These are phyloP conservation scores for Sebastiscus tertius DNA, from an alignment of 2,797 vertebrate genomes.

Conservation along the genomic window DNA sequence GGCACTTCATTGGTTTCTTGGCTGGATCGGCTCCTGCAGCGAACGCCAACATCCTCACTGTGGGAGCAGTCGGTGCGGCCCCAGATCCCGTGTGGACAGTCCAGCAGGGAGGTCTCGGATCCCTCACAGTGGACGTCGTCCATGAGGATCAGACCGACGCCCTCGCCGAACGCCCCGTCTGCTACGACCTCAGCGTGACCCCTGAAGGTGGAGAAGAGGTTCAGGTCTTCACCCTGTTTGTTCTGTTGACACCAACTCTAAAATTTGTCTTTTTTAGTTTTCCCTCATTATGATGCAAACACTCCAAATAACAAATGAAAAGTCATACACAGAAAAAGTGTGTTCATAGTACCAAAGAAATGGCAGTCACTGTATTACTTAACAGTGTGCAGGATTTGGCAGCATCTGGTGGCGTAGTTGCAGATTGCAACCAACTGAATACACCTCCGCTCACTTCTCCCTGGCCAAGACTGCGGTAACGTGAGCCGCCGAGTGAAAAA, in stretches of 20 bases:
- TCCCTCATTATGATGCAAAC: background rate
- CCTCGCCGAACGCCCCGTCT: slow-evolving; percentile 84
- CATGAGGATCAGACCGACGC: slow-evolving; percentile 89
- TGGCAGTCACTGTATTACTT: too few species aligned
- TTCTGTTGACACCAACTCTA: background rate
- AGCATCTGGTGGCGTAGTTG: too few species aligned
- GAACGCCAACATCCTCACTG: slow-evolving; percentile 90
- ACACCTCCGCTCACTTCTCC: too few species aligned
- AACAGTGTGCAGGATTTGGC: too few species aligned
- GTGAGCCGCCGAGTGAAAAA: too few species aligned
- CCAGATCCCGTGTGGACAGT: slow-evolving; percentile 90
- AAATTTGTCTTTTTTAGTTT: background rate
- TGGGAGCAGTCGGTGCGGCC: slow-evolving; percentile 94
- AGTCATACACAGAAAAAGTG: background rate
- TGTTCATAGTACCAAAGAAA: too few species aligned
- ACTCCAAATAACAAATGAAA: background rate
- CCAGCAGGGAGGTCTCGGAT: slow-evolving; percentile 88
- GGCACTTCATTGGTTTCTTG: slow-evolving; percentile 84
- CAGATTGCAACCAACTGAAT: too few species aligned
- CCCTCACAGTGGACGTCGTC: slow-evolving; percentile 92
- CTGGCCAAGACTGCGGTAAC: too few species aligned
- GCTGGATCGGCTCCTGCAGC: slow-evolving; percentile 80
- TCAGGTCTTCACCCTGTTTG: background rate
- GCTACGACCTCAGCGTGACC: slow-evolving; percentile 79
- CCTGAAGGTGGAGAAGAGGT: slow-evolving; percentile 49